These are phyloP conservation scores for Eristalis arbustorum DNA, from an alignment of 2,888 invertebrate genomes.

Conservation along the genomic window DNA sequence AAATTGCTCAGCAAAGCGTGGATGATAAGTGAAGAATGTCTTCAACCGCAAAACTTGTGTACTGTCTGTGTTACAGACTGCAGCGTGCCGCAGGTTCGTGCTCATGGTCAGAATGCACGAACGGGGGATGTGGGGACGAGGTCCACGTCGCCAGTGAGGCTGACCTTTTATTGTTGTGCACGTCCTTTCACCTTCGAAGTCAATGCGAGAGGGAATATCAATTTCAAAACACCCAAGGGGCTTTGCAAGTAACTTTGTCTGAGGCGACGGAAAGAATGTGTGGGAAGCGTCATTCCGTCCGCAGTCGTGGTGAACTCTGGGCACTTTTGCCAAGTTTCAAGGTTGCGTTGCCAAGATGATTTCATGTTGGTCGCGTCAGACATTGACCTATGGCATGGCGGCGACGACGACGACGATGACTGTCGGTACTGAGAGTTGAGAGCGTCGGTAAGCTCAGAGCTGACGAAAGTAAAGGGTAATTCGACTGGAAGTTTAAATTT, in stretches of 20 bases:
- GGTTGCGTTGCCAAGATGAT: neutral
- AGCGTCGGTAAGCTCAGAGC: neutral
- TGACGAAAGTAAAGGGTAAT: neutral
- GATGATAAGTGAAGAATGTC: constrained; percentile 1
- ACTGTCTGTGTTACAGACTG: neutral
- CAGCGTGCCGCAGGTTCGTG: neutral
- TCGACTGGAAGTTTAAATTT: neutral
- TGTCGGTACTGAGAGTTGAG: too few relatives aligned
- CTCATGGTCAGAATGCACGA: neutral
- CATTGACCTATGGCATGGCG: neutral
- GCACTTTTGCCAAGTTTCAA: neutral
- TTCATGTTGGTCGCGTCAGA: neutral
- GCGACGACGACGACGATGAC: neutral
- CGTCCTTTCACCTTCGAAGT: neutral
- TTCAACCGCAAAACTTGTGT: neutral
- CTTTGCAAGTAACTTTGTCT: neutral
- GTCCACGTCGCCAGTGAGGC: neutral
- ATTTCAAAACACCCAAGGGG: neutral
- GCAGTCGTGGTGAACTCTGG: neutral
- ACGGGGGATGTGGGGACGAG: neutral
- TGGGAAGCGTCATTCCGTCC: neutral
- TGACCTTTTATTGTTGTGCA: neutral
- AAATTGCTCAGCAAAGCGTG: constrained; percentile 13
- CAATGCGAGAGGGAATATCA: neutral
- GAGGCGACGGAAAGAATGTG: neutral